Conservation (phyloP, 2,888 invertebrate genomes). For the Cryptosula pallasiana region DNA sequence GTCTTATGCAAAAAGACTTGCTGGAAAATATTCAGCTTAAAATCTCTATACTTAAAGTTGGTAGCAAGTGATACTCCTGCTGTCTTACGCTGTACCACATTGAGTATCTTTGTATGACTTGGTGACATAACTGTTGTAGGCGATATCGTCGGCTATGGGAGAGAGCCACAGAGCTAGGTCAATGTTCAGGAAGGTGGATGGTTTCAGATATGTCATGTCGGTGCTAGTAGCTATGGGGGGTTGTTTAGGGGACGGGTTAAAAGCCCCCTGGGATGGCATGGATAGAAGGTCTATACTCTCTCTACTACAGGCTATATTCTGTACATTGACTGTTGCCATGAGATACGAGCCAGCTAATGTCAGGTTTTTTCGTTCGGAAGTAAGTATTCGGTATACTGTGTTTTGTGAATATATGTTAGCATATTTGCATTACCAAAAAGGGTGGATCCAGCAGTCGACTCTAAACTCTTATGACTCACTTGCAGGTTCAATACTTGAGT, state of each 20-base stretch:
- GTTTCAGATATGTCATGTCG: constrained; percentile 94
- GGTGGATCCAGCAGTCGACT: too few species aligned
- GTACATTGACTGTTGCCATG: constrained; percentile 94
- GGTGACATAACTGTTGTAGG: constrained; percentile 54
- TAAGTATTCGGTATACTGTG: constrained; percentile 48
- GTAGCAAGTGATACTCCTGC: too few species aligned
- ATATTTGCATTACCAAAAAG: too few species aligned
- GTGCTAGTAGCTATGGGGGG: constrained; percentile 88
- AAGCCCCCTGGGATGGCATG: constrained; percentile 56
- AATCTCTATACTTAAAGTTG: constrained; percentile 72
- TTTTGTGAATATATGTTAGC: too few species aligned
- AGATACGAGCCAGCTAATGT: constrained; percentile 98
- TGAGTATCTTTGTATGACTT: too few species aligned
- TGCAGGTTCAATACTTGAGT: constrained; percentile 87
- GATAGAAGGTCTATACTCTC: constrained; percentile 64
- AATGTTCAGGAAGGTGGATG: constrained; percentile 94
- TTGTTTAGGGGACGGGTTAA: constrained; percentile 53
- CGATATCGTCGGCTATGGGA: constrained; percentile 78
- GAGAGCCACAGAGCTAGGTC: constrained; percentile 95
- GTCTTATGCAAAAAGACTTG: constrained; percentile 84
- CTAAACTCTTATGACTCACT: too few species aligned
- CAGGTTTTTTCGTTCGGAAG: constrained; percentile 93
- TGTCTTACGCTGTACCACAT: too few species aligned
- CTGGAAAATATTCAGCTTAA: constrained; percentile 75
- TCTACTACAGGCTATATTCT: constrained; percentile 81